Percentiles rank a stretch among this genome's conserved stretches.
phyloP scores from a whole-genome alignment of 2,113 vertebrate species.

The Leptosomus discolor region DNA sequence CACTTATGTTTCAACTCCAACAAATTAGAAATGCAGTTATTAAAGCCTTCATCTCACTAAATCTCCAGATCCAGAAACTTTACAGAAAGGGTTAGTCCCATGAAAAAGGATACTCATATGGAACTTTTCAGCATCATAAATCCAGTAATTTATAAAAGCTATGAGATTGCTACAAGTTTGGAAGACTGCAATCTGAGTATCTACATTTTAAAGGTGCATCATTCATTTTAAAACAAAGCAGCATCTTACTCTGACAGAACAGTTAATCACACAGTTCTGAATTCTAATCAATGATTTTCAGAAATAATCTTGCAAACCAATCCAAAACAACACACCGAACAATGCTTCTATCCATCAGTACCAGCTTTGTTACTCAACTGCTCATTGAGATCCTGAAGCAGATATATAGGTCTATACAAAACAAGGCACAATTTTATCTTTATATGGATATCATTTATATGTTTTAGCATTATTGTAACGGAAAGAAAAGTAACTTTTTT shows the following conservation, averaged over 20 bases:
- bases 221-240: neutral
- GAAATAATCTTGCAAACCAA: neutral
- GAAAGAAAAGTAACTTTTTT: neutral
- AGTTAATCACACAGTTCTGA: neutral
- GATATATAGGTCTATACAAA: neutral
- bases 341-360: neutral
- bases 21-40: neutral
- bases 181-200: neutral
- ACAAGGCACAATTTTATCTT: neutral
- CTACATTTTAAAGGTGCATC: neutral
- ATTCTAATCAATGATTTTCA: neutral
- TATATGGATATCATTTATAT: accelerated
- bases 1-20: neutral
- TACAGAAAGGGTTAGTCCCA: neutral
- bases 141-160: neutral
- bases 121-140: neutral
- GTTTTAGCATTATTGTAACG: neutral
- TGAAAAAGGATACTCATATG: neutral
- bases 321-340: neutral
- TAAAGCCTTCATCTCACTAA: neutral
- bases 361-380: neutral
- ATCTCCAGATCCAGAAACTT: neutral
- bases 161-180: neutral
- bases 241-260: neutral
- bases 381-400: neutral